A percentile compares a stretch with the other conserved stretches of the same genome.
Conservation (phyloP, 2,113 vertebrate genomes). For the Carassius gibelio region DNA sequence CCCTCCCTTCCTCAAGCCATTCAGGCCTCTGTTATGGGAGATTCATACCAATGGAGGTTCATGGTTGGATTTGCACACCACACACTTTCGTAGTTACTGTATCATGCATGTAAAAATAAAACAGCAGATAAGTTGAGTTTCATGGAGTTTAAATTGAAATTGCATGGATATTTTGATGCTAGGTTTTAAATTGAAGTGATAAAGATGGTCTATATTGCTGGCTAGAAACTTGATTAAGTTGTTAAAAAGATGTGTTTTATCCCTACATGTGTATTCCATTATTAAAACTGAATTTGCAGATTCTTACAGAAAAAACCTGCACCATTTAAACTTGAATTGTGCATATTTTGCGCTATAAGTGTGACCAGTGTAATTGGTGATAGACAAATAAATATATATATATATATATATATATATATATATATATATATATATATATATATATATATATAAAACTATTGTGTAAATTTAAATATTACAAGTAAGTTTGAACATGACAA, state of each 20-base stretch:
- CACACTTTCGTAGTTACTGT: conserved; percentile 21
- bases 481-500: neutral
- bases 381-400: too few relatives aligned
- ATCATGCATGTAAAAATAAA: conserved; percentile 11
- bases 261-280: neutral
- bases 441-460: too few relatives aligned
- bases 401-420: too few relatives aligned
- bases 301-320: neutral
- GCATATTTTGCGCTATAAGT: neutral
- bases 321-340: neutral
- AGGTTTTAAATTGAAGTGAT: neutral
- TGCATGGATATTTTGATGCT: neutral
- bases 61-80: conserved; percentile 15
- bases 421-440: too few relatives aligned
- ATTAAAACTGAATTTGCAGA: neutral
- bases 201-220: neutral
- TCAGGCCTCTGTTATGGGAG: conserved; percentile 26
- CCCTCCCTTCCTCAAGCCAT: conserved; percentile 23
- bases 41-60: conserved; percentile 38
- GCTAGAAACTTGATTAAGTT: neutral
- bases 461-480: neutral
- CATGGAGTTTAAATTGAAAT: neutral
- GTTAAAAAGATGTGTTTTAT: neutral
- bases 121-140: conserved; percentile 26
- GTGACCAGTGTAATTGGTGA: too few relatives aligned